Evolutionary conservation across 2,888 invertebrate genomes (phyloP), one percentile per base, ranked within the genome.

Genomic region (Asteroscopus sphinx): DNA sequence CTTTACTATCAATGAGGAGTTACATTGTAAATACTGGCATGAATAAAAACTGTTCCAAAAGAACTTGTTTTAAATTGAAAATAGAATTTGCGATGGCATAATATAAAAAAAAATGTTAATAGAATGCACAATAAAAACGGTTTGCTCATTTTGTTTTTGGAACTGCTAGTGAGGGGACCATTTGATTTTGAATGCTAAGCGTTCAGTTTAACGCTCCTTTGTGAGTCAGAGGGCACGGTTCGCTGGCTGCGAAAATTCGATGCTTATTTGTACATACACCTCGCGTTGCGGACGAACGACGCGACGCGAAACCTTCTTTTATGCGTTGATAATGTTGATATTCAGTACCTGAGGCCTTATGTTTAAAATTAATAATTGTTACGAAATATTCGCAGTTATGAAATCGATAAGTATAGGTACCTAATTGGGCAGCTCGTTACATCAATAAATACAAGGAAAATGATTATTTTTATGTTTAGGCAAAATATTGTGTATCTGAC

Each of bases 211-310:
- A 81, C 82, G 83, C 83, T 85, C 83, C 83, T 86, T 88, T 88
- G 88, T 92, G 90, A 90, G 83, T 90, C 89, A 89, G 84, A 78
- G 77, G 67, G 74, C 83, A 90, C 86, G 93, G 88, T 91, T 85
- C 80, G 92, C 82, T 91, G 91, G 65, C 82, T 89, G 89, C 87
- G 88, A 91, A 92, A 92, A 92, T 91, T 89, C 79, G 85, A 87
- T 81, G 82, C 83, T 86, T n/a, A n/a, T n/a, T n/a, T 75, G 81
- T 63, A 69, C 62, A 46, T 68, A 77, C 64, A 77, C 80, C 77
- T 71, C 77, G 76, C 67, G 75, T 66, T 75, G 63, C 70, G 74
- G 61, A 70, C 76, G 71, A 74, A n/a, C n/a, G n/a, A n/a, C n/a
- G n/a, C 68, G 71, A 62, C 67, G 77, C 73, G 72, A 72, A 68